Evolutionary conservation across 2,113 vertebrate genomes (phyloP).

Genomic region (Callopanchax toddi): DNA sequence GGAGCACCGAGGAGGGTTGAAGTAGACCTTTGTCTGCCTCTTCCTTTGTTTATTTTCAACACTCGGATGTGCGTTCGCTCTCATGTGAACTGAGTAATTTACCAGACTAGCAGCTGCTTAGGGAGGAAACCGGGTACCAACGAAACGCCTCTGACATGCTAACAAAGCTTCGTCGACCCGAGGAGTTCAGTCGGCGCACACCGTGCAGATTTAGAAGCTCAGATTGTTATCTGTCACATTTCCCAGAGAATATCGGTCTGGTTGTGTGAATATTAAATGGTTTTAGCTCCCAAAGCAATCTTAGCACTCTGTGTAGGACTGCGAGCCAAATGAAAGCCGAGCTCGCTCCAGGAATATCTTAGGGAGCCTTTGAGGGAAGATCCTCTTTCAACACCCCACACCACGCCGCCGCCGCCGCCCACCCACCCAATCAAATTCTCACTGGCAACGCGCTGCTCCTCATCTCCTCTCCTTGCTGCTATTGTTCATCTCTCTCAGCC

Average conservation of each 20-base stretch:
- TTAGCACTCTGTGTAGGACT: conserved; percentile 48
- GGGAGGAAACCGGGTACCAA: conserved; percentile 38
- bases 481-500: conserved; percentile 80
- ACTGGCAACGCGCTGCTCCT: conserved; percentile 62
- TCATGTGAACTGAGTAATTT: conserved; percentile 48
- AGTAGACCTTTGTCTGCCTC: conserved; percentile 63
- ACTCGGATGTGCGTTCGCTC: conserved; percentile 15
- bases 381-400: conserved; percentile 59
- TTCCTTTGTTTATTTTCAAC: conserved; percentile 54
- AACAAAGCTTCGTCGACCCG: conserved; percentile 52
- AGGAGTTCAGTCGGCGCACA: conserved; percentile 35
- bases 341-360: conserved; percentile 71
- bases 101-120: conserved; percentile 68
- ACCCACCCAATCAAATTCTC: conserved; percentile 70
- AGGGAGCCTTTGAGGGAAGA: conserved; percentile 70
- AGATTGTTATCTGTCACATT: conserved; percentile 41
- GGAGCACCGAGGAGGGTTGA: conserved; percentile 38
- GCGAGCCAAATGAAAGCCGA: conserved; percentile 64
- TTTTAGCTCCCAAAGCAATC: conserved; percentile 45
- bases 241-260: conserved; percentile 39
- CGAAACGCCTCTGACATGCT: conserved; percentile 63
- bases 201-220: conserved; percentile 32
- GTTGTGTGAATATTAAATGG: conserved; percentile 57
- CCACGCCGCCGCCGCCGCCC: conserved; percentile 54
- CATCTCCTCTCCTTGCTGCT: conserved; percentile 71